Base-by-base conservation (phyloP, 2,797 vertebrate species). In the Melopsittacus undulatus region DNA sequence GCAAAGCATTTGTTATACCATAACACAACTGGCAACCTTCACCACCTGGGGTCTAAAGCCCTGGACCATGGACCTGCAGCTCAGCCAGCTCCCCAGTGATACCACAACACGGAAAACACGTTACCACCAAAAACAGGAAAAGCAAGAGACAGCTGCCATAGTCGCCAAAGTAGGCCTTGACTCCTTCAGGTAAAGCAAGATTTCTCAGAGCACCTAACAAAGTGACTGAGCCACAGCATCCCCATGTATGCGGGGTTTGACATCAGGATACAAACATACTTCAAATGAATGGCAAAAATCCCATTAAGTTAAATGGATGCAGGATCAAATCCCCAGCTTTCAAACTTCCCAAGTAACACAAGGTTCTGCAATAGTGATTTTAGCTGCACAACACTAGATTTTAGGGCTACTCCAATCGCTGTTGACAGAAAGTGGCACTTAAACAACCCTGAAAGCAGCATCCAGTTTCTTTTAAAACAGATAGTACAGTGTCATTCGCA, bases 61-160 rank as follows among this genome's bases (percentile, higher is more conserved):
- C 72, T 38, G 69, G 69, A 40, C 69, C 43, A 2, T 4, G 56
- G 87, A 69, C 12, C 75, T 45, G 56, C 46, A 86, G 46, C 29
- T 81, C 77, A 54, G 24, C 7, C 45, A 76, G 66, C 4, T 61
- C 38, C 52, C 42, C 0, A 3, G 29, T 6, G 43, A 17, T 23
- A 66, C 1, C n/a, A 22, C 11, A 74, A n/a, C 0, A 0, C 79
- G 67, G 46, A 73, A 80, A 86, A 63, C 17, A 32, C 2, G 0
- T 8, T 69, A 13, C 4, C 21, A 18, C 23, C 1, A 0, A 48
- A 61, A 34, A 36, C 40, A 78, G 26, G 21, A 40, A 76, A 80
- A 51, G 59, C 27, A 56, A 56, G 13, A 89, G 18, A 13, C 54
- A 68, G 27, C 10, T 3, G 1, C 21, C 23, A 8, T 5, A 20